Conservation (phyloP, 2,888 invertebrate species). For the Philhelius pedissequus region DNA sequence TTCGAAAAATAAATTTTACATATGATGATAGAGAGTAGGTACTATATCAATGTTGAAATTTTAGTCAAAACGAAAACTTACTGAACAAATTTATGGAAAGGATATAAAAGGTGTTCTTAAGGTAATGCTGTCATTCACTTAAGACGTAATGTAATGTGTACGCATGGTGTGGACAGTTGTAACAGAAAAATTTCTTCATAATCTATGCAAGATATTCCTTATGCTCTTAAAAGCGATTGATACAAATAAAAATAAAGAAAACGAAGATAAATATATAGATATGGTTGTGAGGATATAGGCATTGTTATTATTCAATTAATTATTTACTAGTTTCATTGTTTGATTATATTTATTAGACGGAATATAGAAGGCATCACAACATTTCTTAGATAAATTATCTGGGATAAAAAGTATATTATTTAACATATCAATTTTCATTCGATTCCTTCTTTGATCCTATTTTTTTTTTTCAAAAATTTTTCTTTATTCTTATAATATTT, state of each 20-base stretch:
- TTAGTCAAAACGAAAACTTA: background rate
- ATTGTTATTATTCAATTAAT: background rate
- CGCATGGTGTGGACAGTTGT: no score
- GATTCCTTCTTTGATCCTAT: no score
- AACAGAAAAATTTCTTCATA: constrained; percentile 16
- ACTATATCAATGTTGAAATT: background rate
- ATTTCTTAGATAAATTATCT: no score
- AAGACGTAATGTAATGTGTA: no score
- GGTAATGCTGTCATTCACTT: background rate
- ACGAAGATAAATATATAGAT: background rate
- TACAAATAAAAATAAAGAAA: no score
- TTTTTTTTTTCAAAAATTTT: no score
- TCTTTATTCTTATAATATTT: no score
- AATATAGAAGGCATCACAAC: no score
- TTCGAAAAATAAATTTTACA: constrained; percentile 19
- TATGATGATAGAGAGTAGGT: constrained; percentile 3
- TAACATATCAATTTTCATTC: no score
- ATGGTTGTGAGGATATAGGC: background rate
- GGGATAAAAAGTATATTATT: no score
- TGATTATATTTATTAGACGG: no score
- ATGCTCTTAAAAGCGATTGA: constrained; percentile 38
- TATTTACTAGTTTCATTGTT: no score
- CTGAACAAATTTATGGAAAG: background rate
- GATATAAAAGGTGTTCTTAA: constrained; percentile 3
- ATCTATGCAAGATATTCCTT: constrained; percentile 19